phyloP scores from a whole-genome alignment of 2,888 invertebrate genomes.

The Cheilosia vulpina region DNA sequence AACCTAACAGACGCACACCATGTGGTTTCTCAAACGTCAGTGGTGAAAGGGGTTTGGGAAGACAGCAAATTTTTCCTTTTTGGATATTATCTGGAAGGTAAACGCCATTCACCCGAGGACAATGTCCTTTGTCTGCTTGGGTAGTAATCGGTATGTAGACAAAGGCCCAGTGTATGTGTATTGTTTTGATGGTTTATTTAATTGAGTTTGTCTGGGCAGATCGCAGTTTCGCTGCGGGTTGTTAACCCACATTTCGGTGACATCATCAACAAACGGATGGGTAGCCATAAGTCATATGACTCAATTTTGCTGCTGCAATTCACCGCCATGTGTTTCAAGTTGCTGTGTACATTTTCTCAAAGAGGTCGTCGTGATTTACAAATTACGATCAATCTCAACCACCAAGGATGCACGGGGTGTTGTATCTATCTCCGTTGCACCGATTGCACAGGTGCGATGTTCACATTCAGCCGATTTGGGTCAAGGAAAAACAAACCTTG shows the following conservation, averaged over 20 bases:
- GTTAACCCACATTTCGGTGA: slow-evolving; percentile 52
- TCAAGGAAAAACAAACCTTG: slow-evolving; percentile 57
- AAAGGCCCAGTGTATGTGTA: neutral
- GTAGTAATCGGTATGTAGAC: slow-evolving; percentile 15
- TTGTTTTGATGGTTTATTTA: slow-evolving; percentile 18
- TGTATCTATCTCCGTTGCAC: slow-evolving; percentile 2
- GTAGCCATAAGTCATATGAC: slow-evolving; percentile 22
- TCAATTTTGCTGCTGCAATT: slow-evolving; percentile 12
- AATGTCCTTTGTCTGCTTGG: slow-evolving; percentile 56
- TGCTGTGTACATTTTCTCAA: neutral
- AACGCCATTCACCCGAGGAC: slow-evolving; percentile 69
- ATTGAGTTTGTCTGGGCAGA: slow-evolving; percentile 48
- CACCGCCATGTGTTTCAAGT: neutral
- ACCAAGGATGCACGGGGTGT: slow-evolving; percentile 40
- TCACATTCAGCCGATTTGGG: slow-evolving; percentile 34
- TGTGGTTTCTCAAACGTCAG: slow-evolving; percentile 19
- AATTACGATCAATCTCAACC: slow-evolving; percentile 32
- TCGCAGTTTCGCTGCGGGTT: slow-evolving; percentile 17
- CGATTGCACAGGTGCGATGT: slow-evolving; percentile 25
- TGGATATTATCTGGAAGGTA: slow-evolving; percentile 32
- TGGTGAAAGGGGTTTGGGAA: neutral
- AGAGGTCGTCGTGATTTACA: slow-evolving; percentile 47
- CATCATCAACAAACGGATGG: slow-evolving; percentile 10
- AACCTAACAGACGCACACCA: slow-evolving; percentile 23
- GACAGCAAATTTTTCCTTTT: slow-evolving; percentile 10